Percentiles rank a stretch among this genome's conserved stretches.
Conservation (phyloP, 2,888 invertebrate species). For the Eurytoma adleriae region DNA sequence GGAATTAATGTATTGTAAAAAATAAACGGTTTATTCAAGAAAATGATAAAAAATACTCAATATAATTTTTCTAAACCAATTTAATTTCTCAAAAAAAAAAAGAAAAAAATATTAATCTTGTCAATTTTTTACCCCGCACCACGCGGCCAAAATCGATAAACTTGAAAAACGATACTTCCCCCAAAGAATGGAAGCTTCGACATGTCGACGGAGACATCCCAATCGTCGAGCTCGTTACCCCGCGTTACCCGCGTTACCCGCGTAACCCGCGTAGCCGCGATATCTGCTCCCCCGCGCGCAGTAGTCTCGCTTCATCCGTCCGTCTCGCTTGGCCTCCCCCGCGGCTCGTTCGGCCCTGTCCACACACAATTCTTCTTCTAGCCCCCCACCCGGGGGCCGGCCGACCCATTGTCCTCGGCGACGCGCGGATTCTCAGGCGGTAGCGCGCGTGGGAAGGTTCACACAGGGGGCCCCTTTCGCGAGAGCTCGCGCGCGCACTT, state of each 20-base stretch:
- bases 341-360: slow-evolving; percentile 7
- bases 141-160: too few species aligned
- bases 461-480: slow-evolving; percentile 35
- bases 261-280: not conserved
- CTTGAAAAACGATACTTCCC: too few species aligned
- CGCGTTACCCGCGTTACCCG: not conserved
- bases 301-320: slow-evolving; percentile 17
- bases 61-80: too few species aligned
- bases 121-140: not conserved
- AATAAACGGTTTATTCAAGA: too few species aligned
- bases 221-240: not conserved
- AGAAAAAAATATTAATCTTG: not conserved
- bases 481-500: slow-evolving; percentile 37
- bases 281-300: not conserved
- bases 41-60: too few species aligned
- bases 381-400: not conserved
- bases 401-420: slow-evolving; percentile 71
- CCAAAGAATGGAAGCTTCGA: too few species aligned
- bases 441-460: slow-evolving; percentile 74
- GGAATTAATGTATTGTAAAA: too few species aligned
- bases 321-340: slow-evolving; percentile 9
- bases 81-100: not conserved
- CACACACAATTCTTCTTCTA: not conserved
- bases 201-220: too few species aligned
- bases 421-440: slow-evolving; percentile 70